phyloP scores from a whole-genome alignment of 2,888 invertebrate species.

The Ommatoiulus sabulosus region DNA sequence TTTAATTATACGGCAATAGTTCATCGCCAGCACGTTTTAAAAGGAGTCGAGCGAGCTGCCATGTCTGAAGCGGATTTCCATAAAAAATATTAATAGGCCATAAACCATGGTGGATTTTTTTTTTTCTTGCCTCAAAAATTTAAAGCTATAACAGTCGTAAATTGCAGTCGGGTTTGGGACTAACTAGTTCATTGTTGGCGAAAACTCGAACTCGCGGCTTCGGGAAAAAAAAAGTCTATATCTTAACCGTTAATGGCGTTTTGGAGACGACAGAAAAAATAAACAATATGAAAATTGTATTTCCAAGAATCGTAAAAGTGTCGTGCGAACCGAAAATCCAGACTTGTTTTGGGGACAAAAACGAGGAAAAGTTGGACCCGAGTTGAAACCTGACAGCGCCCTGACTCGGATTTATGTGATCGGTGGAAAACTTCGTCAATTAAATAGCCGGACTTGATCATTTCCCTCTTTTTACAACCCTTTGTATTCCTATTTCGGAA shows the following conservation, averaged over 20 bases:
- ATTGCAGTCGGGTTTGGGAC: slow-evolving; percentile 6
- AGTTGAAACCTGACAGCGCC: neutral
- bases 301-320: slow-evolving; percentile 28
- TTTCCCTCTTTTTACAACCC: slow-evolving; percentile 6
- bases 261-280: slow-evolving; percentile 22
- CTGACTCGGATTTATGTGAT: neutral
- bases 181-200: slow-evolving; percentile 28
- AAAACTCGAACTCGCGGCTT: neutral
- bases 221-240: neutral
- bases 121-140: neutral
- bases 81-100: slow-evolving; percentile 28
- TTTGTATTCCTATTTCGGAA: neutral
- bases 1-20: neutral
- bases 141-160: slow-evolving; percentile 34
- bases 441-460: slow-evolving; percentile 20
- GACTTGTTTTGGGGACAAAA: slow-evolving; percentile 22
- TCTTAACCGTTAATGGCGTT: slow-evolving; percentile 34
- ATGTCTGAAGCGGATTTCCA: slow-evolving; percentile 15
- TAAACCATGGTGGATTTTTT: neutral
- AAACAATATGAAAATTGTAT: slow-evolving; percentile 14
- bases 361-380: neutral
- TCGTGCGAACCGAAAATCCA: neutral
- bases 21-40: neutral
- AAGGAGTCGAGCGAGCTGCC: neutral
- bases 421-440: neutral